phyloP scores from a whole-genome alignment of 2,797 vertebrate species.

The Paedocypris micromegethes region DNA sequence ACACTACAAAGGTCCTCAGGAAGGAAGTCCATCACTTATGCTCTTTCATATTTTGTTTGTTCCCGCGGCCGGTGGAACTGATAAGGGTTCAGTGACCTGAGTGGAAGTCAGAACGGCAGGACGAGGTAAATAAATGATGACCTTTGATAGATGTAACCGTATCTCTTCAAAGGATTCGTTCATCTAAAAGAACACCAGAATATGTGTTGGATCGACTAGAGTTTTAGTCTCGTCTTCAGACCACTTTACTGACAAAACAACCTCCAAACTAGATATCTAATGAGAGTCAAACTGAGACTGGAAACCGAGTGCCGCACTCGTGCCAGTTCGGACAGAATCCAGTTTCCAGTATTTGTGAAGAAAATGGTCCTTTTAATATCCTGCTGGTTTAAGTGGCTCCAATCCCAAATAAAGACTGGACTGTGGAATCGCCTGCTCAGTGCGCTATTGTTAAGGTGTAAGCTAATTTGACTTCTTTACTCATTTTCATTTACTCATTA shows the following conservation, averaged over 20 bases:
- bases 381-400: not conserved
- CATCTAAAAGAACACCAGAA: too few relatives aligned
- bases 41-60: conserved; percentile 29
- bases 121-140: conserved; percentile 32
- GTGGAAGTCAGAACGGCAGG: not conserved
- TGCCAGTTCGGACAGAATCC: not conserved
- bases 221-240: too few relatives aligned
- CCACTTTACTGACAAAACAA: too few relatives aligned
- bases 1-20: not conserved
- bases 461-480: too few relatives aligned
- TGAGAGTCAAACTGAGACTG: conserved; percentile 2
- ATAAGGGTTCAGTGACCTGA: conserved; percentile 8
- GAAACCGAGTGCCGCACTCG: not conserved
- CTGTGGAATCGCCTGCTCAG: too few relatives aligned
- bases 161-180: too few relatives aligned
- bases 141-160: not conserved
- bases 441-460: too few relatives aligned
- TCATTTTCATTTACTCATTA: too few relatives aligned
- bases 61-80: conserved; percentile 13
- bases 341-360: conserved; percentile 3
- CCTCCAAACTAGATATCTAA: not conserved
- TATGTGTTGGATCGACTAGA: too few relatives aligned
- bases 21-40: conserved; percentile 24
- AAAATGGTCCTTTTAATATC: conserved; percentile 1
- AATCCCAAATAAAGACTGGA: not conserved